A percentile compares a stretch with the other conserved stretches of the same genome.
Evolutionary conservation across 2,113 vertebrate genomes (phyloP).

Genomic region (Hemichromis elongatus): DNA sequence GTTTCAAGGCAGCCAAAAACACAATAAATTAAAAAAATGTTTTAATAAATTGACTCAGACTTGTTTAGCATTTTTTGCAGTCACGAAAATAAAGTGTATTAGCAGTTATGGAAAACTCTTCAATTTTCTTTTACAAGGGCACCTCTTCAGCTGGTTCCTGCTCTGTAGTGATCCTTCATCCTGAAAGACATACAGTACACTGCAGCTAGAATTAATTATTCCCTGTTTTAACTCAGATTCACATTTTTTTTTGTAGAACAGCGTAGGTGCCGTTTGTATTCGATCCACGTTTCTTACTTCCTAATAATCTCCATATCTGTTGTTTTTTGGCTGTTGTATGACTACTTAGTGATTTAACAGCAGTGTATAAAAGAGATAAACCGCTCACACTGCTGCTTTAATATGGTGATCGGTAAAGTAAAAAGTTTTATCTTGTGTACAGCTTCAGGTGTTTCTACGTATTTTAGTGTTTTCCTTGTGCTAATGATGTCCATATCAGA

Average conservation of each 20-base stretch:
- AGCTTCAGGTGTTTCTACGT: conserved; percentile 48
- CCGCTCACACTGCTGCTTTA: conserved; percentile 33
- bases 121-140: background rate
- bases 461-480: conserved; percentile 50
- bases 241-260: background rate
- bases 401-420: conserved; percentile 42
- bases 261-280: background rate
- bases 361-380: background rate
- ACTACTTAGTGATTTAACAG: conserved; percentile 23
- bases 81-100: background rate
- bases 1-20: background rate
- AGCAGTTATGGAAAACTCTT: background rate
- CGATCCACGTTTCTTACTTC: background rate
- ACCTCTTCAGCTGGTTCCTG: background rate
- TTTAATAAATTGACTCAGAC: background rate
- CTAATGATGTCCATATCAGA: conserved; percentile 67
- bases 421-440: conserved; percentile 34
- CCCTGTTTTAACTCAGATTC: background rate
- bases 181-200: background rate
- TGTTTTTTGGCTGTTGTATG: conserved; percentile 11
- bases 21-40: background rate
- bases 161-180: background rate
- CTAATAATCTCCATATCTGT: conserved; percentile 18
- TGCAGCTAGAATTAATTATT: background rate
- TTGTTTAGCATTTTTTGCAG: background rate